Conservation (phyloP, 2,888 invertebrate genomes). For the Trachelus iudaicus region DNA sequence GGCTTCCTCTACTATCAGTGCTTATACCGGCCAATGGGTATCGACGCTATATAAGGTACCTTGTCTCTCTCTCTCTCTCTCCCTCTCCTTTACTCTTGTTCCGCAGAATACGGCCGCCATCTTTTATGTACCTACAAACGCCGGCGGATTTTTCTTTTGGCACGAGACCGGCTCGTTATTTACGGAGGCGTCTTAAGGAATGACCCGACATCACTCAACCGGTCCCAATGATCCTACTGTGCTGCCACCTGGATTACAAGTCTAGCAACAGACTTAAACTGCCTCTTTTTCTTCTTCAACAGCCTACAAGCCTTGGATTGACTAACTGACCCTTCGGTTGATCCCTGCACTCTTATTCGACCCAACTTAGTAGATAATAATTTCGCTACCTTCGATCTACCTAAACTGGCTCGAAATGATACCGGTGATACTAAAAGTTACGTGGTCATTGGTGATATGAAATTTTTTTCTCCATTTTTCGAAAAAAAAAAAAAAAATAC, state of each 20-base stretch:
- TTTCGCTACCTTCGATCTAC: neutral
- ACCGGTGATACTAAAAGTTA: neutral
- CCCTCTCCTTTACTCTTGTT: neutral
- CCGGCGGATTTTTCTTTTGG: conserved; percentile 25
- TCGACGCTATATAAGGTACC: neutral
- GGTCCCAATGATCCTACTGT: neutral
- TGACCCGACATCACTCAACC: conserved; percentile 38
- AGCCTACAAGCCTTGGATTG: neutral
- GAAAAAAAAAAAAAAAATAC: no score
- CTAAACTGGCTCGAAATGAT: neutral
- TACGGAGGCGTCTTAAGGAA: conserved; percentile 33
- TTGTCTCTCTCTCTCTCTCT: neutral
- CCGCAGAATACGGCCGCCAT: neutral
- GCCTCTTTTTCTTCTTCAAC: neutral
- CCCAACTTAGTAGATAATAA: neutral
- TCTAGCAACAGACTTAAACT: neutral
- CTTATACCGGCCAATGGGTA: neutral
- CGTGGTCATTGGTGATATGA: neutral
- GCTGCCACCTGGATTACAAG: neutral
- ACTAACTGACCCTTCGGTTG: neutral
- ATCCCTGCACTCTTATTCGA: neutral
- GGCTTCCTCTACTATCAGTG: neutral
- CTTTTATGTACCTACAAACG: neutral
- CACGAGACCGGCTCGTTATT: conserved; percentile 30
- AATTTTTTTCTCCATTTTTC: neutral